Percentiles rank a stretch among this genome's conserved stretches.
phyloP scores from a whole-genome alignment of 2,888 invertebrate genomes.

The Nymphalis polychloros region DNA sequence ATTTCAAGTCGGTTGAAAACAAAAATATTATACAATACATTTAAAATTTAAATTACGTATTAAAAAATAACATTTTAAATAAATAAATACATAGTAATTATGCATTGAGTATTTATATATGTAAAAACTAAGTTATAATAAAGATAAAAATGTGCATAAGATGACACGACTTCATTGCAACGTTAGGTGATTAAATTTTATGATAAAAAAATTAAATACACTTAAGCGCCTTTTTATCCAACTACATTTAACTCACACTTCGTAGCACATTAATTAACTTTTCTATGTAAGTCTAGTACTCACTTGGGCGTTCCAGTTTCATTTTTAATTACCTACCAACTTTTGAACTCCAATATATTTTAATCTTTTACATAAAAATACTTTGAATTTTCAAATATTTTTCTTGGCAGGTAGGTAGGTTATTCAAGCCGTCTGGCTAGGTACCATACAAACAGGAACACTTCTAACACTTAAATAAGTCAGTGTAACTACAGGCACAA shows the following conservation, averaged over 20 bases:
- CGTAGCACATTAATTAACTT: conserved; percentile 35
- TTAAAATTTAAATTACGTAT: too few relatives aligned
- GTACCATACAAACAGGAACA: too few relatives aligned
- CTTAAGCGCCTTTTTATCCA: conserved; percentile 28
- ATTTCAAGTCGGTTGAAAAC: too few relatives aligned
- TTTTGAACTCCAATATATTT: conserved; percentile 27
- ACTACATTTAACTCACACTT: conserved; percentile 32
- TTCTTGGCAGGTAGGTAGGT: too few relatives aligned
- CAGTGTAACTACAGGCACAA: neutral
- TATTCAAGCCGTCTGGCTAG: too few relatives aligned
- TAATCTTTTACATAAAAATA: conserved; percentile 20
- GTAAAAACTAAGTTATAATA: neutral
- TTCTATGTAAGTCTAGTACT: conserved; percentile 34
- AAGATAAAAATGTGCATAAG: neutral
- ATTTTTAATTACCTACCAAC: conserved; percentile 26
- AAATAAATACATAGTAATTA: too few relatives aligned
- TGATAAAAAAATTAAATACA: conserved; percentile 23
- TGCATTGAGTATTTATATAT: too few relatives aligned
- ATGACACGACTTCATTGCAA: conserved; percentile 1
- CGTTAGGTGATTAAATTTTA: conserved; percentile 11
- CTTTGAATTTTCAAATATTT: conserved; percentile 8
- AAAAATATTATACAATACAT: too few relatives aligned
- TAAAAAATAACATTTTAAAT: too few relatives aligned
- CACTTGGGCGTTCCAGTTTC: conserved; percentile 35
- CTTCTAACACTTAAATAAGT: neutral